Evolutionary conservation across 53 echinoderm and acorn worm species (phyloP).

Genomic region (Hippasteria phrygiana): DNA sequence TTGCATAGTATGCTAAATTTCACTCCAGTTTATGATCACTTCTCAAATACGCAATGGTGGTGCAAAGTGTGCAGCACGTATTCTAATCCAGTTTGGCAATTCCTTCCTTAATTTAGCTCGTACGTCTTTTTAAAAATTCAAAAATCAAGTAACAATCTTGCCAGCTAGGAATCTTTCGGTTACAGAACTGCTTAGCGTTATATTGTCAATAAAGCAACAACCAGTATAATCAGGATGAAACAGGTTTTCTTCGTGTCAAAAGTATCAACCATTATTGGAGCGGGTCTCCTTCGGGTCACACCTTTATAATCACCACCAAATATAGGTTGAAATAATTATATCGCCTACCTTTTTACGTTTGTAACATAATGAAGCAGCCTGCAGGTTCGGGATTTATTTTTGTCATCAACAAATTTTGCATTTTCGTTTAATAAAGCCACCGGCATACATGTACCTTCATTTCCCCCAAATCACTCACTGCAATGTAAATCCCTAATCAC

Average conservation of each 20-base stretch:
- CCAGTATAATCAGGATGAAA: conserved; percentile 15
- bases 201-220: no score
- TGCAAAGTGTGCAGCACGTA: not conserved
- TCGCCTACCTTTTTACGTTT: conserved; percentile 49
- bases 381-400: conserved; percentile 63
- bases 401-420: conserved; percentile 17
- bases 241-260: conserved; percentile 14
- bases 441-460: not conserved
- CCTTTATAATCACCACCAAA: conserved; percentile 7
- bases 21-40: no score
- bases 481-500: not conserved
- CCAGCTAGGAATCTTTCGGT: not conserved
- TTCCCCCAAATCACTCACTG: not conserved
- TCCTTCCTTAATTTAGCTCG: not conserved
- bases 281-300: conserved; percentile 32
- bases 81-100: not conserved
- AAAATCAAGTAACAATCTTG: not conserved
- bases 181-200: no score
- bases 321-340: conserved; percentile 37
- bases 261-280: not conserved
- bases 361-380: conserved; percentile 42
- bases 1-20: no score
- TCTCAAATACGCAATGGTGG: not conserved
- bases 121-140: not conserved
- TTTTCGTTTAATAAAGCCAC: not conserved